Conservation (phyloP, 2,797 vertebrate genomes). For the Pseudochromis fuscus region DNA sequence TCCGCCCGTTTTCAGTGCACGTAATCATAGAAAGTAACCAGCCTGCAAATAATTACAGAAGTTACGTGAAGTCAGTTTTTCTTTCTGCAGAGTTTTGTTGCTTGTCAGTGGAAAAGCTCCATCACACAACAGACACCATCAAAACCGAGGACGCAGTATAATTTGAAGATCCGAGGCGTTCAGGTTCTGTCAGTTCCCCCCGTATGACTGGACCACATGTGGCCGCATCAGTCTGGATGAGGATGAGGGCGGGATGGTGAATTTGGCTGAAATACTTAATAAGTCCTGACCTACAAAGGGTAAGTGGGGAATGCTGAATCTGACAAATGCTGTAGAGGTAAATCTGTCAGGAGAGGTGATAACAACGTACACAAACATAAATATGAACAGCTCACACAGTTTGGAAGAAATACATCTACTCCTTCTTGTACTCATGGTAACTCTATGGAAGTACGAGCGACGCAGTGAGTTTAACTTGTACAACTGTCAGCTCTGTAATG, state of each 20-base stretch:
- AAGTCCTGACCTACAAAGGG: conserved; percentile 17
- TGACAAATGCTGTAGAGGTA: conserved; percentile 14
- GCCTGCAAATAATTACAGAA: background rate
- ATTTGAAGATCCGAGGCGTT: background rate
- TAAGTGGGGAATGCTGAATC: conserved; percentile 4
- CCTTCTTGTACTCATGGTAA: background rate
- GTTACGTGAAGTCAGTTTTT: background rate
- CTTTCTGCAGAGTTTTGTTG: background rate
- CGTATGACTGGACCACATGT: background rate
- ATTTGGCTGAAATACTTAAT: conserved; percentile 25
- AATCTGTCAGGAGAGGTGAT: conserved; percentile 27
- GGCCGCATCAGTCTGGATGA: conserved; percentile 11
- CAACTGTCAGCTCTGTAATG: too few species aligned
- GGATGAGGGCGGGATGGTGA: conserved; percentile 12
- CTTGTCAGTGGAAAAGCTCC: background rate
- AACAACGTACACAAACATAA: conserved; percentile 34
- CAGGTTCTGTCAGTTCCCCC: background rate
- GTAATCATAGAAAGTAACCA: background rate
- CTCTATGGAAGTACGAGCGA: too few species aligned
- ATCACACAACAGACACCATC: background rate
- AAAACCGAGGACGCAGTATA: background rate
- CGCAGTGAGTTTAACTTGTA: background rate
- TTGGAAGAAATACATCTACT: background rate
- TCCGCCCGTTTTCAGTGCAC: background rate
- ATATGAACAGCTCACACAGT: conserved; percentile 13